Base-by-base conservation (phyloP, 2,888 invertebrate species). In the Branchellion lobata region DNA sequence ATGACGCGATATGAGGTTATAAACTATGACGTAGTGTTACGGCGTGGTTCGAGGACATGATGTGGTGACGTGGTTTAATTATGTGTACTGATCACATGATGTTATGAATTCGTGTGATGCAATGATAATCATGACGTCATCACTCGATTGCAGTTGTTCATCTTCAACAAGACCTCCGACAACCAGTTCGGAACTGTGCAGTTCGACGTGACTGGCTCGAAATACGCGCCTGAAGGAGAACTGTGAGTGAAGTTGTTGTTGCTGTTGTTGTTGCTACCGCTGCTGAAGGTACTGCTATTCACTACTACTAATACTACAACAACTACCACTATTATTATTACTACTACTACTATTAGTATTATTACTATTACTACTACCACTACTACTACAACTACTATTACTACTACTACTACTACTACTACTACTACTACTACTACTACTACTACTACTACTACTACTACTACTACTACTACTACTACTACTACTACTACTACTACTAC, bases 161-260 rank as follows among this genome's bases (percentile, higher is more conserved):
- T 95, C 86, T 95, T 97, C 87, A 95, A 95, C 81, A 94, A 94
- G 88, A 90, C 94, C 84, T 94, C 95, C 86, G 95, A 94, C 81
- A 92, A 90, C 86, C 95, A 95, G 88, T 93, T 94, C 90, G 92
- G 91, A 86, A 95, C 97, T 90, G 90, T 93, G 83, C 97, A 99
- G 89, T 98, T 98, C 88, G 97, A 98, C 89, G 93, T 97, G 88
- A 96, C 96, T 86, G 99, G 99, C 84, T 98, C 98, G 83, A 99
- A 98, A 65, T 99, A 99, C 88, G 99, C 99, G 88, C 99, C 99
- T 53, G 93, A 96, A 86, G 99, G 99, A 83, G 97, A 99, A 83
- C 91, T 97, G 81, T 88, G 85, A 86, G 88, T 84, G 24, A 36
- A 51, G 2, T n/a, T 57, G 21, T 14, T 47, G 18, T 47, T n/a